A percentile compares a stretch with the other conserved stretches of the same genome.
phyloP scores from a whole-genome alignment of 1,140 invertebrate genomes.

The Zaprionus taronus region DNA sequence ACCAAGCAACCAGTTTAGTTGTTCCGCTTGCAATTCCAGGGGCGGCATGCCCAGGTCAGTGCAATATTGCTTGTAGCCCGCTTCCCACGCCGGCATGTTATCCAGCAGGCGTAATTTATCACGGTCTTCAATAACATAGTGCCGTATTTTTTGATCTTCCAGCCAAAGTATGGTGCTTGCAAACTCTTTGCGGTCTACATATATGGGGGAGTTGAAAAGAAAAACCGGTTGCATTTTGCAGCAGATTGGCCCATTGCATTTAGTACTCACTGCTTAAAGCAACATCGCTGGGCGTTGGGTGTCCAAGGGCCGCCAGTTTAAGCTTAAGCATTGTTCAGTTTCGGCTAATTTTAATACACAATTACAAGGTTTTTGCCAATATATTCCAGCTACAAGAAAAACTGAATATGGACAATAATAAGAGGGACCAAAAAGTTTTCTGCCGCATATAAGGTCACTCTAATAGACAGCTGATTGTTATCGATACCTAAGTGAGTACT shows the following conservation, averaged over 20 bases:
- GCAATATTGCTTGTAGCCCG: slow-evolving; percentile 91
- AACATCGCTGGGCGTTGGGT: slow-evolving; percentile 86
- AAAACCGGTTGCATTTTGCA: slow-evolving; percentile 35
- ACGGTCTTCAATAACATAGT: slow-evolving; percentile 94
- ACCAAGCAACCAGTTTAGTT: slow-evolving; percentile 94
- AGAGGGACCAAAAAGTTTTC: neutral
- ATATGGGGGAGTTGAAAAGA: slow-evolving; percentile 35
- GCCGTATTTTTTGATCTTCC: slow-evolving; percentile 97
- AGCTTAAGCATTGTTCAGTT: slow-evolving; percentile 54
- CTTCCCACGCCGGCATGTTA: slow-evolving; percentile 88
- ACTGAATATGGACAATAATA: neutral
- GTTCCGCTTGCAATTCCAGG: slow-evolving; percentile 86
- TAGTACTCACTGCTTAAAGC: slow-evolving; percentile 48
- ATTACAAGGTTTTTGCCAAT: slow-evolving; percentile 7
- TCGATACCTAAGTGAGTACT: neutral
- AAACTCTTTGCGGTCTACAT: slow-evolving; percentile 91
- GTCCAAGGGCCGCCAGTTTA: slow-evolving; percentile 87
- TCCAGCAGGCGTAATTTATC: slow-evolving; percentile 87
- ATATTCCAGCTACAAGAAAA: neutral
- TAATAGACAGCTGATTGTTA: slow-evolving; percentile 3
- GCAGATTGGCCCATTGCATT: neutral
- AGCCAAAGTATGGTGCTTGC: slow-evolving; percentile 94
- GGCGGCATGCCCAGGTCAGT: slow-evolving; percentile 89
- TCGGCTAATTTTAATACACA: slow-evolving; percentile 22
- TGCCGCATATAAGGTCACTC: neutral